A percentile compares a stretch with the other conserved stretches of the same genome.
These are phyloP conservation scores for Hippocampus kuda DNA, from an alignment of 2,797 vertebrate genomes.

Conservation along the genomic window DNA sequence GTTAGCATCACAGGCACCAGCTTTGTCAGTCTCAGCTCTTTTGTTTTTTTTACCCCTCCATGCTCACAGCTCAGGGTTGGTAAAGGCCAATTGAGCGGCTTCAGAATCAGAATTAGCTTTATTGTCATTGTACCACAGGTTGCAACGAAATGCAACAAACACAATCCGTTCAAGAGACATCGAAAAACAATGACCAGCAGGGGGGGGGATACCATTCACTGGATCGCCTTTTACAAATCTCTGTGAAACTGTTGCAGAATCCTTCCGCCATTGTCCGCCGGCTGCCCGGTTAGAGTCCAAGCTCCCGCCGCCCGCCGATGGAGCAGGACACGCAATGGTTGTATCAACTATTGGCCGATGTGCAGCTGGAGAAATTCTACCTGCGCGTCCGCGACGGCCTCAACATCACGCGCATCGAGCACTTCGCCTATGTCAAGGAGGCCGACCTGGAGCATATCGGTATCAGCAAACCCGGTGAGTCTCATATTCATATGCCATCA, in stretches of 20 bases:
- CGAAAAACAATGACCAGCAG: too few relatives aligned
- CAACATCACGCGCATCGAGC: constrained; percentile 76
- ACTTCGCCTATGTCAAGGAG: constrained; percentile 80
- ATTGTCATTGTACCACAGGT: too few relatives aligned
- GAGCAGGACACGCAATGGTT: constrained; percentile 78
- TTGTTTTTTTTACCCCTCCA: too few relatives aligned
- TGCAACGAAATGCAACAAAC: too few relatives aligned
- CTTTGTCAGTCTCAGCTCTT: too few relatives aligned
- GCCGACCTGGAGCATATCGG: constrained; percentile 77
- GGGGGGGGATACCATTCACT: too few relatives aligned
- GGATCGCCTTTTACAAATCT: too few relatives aligned
- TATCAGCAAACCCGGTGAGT: constrained; percentile 80
- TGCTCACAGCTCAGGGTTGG: too few relatives aligned
- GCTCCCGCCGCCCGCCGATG: constrained; percentile 74
- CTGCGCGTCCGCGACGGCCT: constrained; percentile 73
- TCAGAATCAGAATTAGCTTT: too few relatives aligned
- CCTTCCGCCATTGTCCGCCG: constrained; percentile 2
- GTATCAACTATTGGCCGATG: constrained; percentile 70
- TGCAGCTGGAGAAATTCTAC: constrained; percentile 83
- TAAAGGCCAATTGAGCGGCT: too few relatives aligned
- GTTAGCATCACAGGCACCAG: too few relatives aligned
- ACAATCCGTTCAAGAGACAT: too few relatives aligned
- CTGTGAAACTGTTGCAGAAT: constrained; percentile 12
- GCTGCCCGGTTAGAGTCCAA: background rate
- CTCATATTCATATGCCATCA: background rate